Evolutionary conservation across 2,797 vertebrate genomes (phyloP).

Genomic region (Ceryle rudis): DNA sequence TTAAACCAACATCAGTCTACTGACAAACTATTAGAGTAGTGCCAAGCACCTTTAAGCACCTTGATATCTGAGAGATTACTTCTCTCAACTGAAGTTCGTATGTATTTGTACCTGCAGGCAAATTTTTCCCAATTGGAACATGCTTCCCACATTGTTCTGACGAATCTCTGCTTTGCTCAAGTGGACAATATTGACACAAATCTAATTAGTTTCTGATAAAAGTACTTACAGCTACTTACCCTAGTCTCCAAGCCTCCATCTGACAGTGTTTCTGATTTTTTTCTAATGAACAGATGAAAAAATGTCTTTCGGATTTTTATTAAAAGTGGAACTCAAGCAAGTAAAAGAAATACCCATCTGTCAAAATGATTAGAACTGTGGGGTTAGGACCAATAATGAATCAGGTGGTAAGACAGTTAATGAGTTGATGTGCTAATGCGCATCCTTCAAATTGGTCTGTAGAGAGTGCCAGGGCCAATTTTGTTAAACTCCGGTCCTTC

Average conservation of each 20-base stretch:
- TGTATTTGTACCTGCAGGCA: background rate
- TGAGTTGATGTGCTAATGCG: background rate
- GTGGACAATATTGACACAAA: constrained; percentile 7
- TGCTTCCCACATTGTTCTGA: background rate
- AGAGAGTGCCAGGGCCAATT: background rate
- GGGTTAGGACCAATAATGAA: background rate
- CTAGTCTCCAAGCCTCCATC: background rate
- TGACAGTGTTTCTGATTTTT: background rate
- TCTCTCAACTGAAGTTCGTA: background rate
- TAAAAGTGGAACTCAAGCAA: background rate
- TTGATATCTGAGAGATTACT: background rate
- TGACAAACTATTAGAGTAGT: background rate
- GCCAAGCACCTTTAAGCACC: background rate
- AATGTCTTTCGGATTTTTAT: background rate
- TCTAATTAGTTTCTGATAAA: constrained; percentile 18
- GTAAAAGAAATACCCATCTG: background rate
- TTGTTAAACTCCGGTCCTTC: background rate
- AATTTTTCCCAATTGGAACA: background rate
- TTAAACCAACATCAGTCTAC: background rate
- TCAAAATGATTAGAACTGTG: background rate
- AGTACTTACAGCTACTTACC: background rate
- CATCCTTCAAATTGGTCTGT: background rate
- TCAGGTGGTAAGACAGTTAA: background rate
- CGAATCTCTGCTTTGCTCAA: background rate
- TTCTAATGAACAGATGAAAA: background rate